These are phyloP conservation scores for Drymonia ruficornis DNA, from an alignment of 2,888 invertebrate species.

Conservation along the genomic window DNA sequence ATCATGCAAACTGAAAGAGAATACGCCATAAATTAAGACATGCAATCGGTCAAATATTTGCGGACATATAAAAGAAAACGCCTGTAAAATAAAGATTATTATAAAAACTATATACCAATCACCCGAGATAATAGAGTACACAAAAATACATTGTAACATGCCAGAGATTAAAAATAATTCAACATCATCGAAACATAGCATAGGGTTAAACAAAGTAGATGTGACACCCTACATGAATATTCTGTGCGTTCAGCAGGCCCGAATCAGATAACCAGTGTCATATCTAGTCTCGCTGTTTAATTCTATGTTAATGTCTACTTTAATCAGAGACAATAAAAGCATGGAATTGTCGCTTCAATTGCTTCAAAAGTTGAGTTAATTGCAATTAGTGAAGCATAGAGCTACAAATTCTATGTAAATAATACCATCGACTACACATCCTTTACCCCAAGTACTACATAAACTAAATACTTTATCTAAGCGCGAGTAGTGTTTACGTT, in stretches of 20 bases:
- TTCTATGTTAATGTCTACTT: neutral
- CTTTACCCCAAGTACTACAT: neutral
- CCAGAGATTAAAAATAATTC: slow-evolving; percentile 15
- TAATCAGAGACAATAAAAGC: neutral
- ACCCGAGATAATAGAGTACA: slow-evolving; percentile 35
- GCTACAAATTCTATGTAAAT: neutral
- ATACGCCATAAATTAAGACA: slow-evolving; percentile 48
- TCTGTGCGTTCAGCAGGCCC: too few relatives aligned
- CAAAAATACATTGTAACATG: slow-evolving; percentile 34
- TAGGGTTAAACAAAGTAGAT: neutral
- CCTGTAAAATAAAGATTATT: slow-evolving; percentile 61
- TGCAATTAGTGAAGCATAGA: neutral
- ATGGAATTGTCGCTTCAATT: neutral
- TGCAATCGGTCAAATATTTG: slow-evolving; percentile 37
- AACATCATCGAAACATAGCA: neutral
- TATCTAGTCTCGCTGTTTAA: too few relatives aligned
- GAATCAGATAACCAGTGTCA: too few relatives aligned
- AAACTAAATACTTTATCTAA: neutral
- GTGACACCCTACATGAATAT: neutral
- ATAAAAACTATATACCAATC: slow-evolving; percentile 41
- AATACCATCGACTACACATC: neutral
- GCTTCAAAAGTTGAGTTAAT: neutral
- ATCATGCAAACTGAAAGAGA: slow-evolving; percentile 67
- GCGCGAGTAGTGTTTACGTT: neutral
- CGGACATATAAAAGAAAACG: slow-evolving; percentile 41